These are phyloP conservation scores for Lagopus leucura DNA, from an alignment of 2,113 vertebrate genomes.

Conservation along the genomic window DNA sequence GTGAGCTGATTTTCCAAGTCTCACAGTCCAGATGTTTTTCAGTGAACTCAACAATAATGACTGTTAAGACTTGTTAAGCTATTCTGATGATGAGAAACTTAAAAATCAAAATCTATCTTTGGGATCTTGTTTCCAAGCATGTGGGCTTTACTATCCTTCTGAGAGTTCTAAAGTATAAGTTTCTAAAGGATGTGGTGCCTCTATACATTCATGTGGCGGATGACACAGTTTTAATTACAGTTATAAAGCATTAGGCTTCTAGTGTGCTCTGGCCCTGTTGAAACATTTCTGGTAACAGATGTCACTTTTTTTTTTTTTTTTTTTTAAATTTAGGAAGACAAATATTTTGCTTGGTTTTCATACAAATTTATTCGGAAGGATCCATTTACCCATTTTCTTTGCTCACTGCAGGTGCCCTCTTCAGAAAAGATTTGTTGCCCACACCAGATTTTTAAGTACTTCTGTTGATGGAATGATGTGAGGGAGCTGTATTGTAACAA, in stretches of 20 bases:
- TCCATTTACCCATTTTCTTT: neutral
- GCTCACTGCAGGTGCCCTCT: neutral
- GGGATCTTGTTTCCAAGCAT: neutral
- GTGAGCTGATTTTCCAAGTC: neutral
- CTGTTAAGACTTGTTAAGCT: neutral
- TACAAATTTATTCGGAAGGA: neutral
- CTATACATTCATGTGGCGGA: neutral
- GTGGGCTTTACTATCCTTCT: neutral
- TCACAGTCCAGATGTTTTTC: neutral
- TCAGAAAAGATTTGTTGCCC: neutral
- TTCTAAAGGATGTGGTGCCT: neutral
- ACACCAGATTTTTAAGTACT: neutral
- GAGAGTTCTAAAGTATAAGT: neutral
- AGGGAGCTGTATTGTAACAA: neutral
- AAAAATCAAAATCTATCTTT: neutral
- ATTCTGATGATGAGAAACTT: neutral
- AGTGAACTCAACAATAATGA: neutral
- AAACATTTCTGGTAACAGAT: neutral
- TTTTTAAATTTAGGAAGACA: neutral
- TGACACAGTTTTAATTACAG: fast-evolving
- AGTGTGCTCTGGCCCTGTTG: neutral
- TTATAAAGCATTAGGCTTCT: neutral
- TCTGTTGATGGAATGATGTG: neutral
- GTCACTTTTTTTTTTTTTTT: neutral
- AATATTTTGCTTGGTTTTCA: neutral